Percentiles rank a stretch among this genome's conserved stretches.
Evolutionary conservation across 2,888 invertebrate genomes (phyloP).

Genomic region (Amiota minor): DNA sequence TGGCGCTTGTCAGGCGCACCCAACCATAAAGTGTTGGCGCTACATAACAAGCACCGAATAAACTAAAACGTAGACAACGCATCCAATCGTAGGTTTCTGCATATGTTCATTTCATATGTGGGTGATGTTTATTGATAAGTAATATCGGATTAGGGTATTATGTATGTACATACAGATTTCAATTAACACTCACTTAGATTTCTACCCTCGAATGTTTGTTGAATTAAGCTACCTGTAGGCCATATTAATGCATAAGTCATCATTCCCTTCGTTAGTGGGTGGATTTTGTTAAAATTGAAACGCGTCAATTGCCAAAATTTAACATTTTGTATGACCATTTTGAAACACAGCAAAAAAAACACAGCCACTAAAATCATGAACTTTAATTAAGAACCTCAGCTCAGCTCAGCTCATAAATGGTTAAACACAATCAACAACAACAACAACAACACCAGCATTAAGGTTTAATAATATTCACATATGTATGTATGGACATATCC

Average conservation of each 20-base stretch:
- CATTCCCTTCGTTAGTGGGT: slow-evolving; percentile 77
- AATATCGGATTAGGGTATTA: slow-evolving; percentile 31
- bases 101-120: neutral
- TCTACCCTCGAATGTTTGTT: slow-evolving; percentile 81
- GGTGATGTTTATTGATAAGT: neutral
- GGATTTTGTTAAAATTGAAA: slow-evolving; percentile 49
- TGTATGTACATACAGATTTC: neutral
- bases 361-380: slow-evolving; percentile 27
- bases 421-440: slow-evolving; percentile 2
- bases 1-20: slow-evolving; percentile 81
- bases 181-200: slow-evolving; percentile 75
- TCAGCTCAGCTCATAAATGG: too few species aligned
- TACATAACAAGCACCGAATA: slow-evolving; percentile 85
- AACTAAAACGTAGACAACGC: slow-evolving; percentile 81
- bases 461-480: neutral
- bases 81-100: slow-evolving; percentile 79
- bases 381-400: neutral
- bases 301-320: slow-evolving; percentile 46
- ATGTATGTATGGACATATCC: neutral
- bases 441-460: neutral
- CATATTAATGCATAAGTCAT: slow-evolving; percentile 80
- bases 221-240: slow-evolving; percentile 83
- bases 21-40: slow-evolving; percentile 87
- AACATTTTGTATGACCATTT: slow-evolving; percentile 37
- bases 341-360: slow-evolving; percentile 26